Base-by-base conservation (phyloP, 2,888 invertebrate genomes). In the Pheosia gnoma region DNA sequence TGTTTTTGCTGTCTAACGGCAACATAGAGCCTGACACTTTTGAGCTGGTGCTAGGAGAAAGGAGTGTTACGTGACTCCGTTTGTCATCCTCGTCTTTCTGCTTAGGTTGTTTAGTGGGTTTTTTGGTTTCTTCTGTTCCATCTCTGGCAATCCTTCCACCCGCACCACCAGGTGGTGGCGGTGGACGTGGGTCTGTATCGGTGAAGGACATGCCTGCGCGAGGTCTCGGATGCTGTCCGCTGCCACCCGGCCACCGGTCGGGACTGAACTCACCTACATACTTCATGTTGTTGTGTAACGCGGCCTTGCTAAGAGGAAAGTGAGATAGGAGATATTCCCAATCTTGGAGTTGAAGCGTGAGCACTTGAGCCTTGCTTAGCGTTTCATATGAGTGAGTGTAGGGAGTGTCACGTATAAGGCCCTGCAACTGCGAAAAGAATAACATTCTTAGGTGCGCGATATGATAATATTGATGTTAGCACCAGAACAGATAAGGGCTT, bases 301-400 rank as follows among this genome's bases (percentile, higher is more conserved):
- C 57, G 0, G 76, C 69, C 51, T 72, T 84, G 60, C 88, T 88
- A 3, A 66, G 66, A 0, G 90, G 91, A 54, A 89, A 91, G 69
- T 89, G 87, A 59, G 81, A 72, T 10, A 91, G 63, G 5, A 91
- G 78, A 59, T 85, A 78, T 58, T 85, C 82, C 91, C 91, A 91
- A 61, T 88, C 83, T 1, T 83, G 76, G 0, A 88, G 78, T 47
- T 71, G 65, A 0, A 91, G 77, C 0, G 88, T 86, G 3, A 91
- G 80, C 5, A 91, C 83, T 81, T 89, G 86, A 0, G 86, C 81
- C 57, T 86, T 87, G 3, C 67, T 75, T 5, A 78, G 59, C 0
- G 88, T 87, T 58, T 80, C 77, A 67, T 91, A 91, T 0, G 90
- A 87, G 62, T 82, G 74, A 1, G 62, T 75, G 66, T 76, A 90